A percentile compares a stretch with the other conserved stretches of the same genome.
Conservation (phyloP, 2,797 vertebrate genomes). For the Gouania willdenowi region DNA sequence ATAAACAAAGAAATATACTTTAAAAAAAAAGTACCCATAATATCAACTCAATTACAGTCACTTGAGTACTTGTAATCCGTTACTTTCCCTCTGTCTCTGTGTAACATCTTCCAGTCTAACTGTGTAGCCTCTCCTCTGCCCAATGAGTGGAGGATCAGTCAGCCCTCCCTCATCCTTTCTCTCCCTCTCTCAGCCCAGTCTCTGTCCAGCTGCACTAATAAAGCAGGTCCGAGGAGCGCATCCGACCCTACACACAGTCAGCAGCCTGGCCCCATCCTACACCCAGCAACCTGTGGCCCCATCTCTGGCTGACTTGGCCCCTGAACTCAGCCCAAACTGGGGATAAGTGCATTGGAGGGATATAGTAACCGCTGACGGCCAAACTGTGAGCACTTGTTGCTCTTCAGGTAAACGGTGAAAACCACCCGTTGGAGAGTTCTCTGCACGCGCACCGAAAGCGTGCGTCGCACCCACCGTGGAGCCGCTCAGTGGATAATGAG, state of each 20-base stretch:
- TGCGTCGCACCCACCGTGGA: slow-evolving; percentile 38
- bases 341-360: slow-evolving; percentile 4
- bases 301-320: slow-evolving; percentile 11
- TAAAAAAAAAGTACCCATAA: no score
- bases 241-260: slow-evolving; percentile 40
- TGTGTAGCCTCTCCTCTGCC: slow-evolving; percentile 65
- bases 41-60: no score
- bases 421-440: slow-evolving; percentile 23
- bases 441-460: slow-evolving; percentile 48
- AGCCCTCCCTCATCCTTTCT: slow-evolving; percentile 52
- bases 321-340: neutral
- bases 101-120: slow-evolving; percentile 60
- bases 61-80: no score
- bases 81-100: slow-evolving; percentile 40
- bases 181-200: slow-evolving; percentile 49
- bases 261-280: slow-evolving; percentile 12
- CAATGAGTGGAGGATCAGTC: slow-evolving; percentile 65
- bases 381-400: slow-evolving; percentile 38
- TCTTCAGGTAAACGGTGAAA: slow-evolving; percentile 37
- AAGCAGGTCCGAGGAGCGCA: slow-evolving; percentile 57
- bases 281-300: slow-evolving; percentile 4
- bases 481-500: slow-evolving; percentile 43
- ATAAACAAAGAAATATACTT: no score
- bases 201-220: slow-evolving; percentile 58
- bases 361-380: neutral